Evolutionary conservation across 2,888 invertebrate genomes (phyloP).

Genomic region (Calliphora vomitoria): DNA sequence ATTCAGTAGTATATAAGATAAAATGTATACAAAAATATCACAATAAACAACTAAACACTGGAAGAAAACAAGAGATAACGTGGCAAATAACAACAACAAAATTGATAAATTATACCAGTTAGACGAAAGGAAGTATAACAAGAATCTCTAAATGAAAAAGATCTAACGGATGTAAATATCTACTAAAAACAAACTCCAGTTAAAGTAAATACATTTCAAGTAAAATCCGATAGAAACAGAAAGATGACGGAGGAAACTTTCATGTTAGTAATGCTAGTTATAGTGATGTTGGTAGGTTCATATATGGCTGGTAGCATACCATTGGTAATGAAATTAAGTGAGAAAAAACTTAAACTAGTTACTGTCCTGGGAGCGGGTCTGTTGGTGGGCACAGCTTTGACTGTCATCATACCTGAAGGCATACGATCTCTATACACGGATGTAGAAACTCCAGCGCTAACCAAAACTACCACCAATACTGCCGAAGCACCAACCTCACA

Average conservation of each 20-base stretch:
- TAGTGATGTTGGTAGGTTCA: conserved; percentile 98
- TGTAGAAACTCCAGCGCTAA: conserved; percentile 38
- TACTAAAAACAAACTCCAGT: not conserved
- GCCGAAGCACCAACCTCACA: conserved; percentile 4
- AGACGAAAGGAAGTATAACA: conserved; percentile 4
- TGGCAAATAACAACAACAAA: conserved; percentile 57
- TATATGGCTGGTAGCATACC: conserved; percentile 98
- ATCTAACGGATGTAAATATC: not conserved
- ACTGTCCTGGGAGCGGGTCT: conserved; percentile 98
- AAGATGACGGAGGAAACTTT: conserved; percentile 89
- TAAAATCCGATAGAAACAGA: not conserved
- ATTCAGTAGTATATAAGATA: not conserved
- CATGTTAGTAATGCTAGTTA: conserved; percentile 91
- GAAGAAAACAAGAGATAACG: conserved; percentile 59
- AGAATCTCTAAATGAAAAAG: conserved; percentile 25
- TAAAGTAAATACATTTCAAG: not conserved
- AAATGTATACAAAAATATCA: not conserved
- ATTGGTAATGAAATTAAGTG: conserved; percentile 96
- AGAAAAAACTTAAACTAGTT: conserved; percentile 97
- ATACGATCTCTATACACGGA: conserved; percentile 91
- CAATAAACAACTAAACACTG: not conserved
- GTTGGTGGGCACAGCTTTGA: conserved; percentile 97
- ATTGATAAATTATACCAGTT: conserved; percentile 29
- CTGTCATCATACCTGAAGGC: conserved; percentile 99
- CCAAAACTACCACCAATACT: conserved; percentile 23